phyloP scores from a whole-genome alignment of 2,888 invertebrate genomes.

The Aphrophora alni region DNA sequence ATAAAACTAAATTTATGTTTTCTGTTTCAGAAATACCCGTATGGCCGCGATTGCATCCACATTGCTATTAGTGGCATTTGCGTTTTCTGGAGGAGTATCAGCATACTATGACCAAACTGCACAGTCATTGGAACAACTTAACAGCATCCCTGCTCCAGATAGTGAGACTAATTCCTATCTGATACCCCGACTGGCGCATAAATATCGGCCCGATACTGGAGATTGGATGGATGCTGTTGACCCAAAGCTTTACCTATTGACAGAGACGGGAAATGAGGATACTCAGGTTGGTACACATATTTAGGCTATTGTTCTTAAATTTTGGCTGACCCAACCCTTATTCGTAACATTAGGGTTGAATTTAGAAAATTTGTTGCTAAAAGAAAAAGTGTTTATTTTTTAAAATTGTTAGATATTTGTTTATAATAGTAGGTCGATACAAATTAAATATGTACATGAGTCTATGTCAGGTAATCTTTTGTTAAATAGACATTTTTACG shows the following conservation, averaged over 20 bases:
- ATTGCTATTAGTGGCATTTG: constrained; percentile 20
- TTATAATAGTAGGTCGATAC: too few species aligned
- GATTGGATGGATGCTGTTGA: constrained; percentile 49
- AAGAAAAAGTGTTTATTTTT: too few species aligned
- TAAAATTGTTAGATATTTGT: too few species aligned
- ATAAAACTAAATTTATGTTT: too few species aligned
- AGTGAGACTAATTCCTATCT: constrained; percentile 33
- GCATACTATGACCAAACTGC: constrained; percentile 25
- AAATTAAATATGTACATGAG: too few species aligned
- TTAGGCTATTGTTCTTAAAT: too few species aligned
- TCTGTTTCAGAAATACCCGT: constrained; percentile 20
- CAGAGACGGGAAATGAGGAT: constrained; percentile 57
- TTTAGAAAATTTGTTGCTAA: too few species aligned
- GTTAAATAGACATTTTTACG: too few species aligned
- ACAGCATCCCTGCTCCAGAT: constrained; percentile 24
- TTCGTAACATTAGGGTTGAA: too few species aligned
- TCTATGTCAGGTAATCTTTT: too few species aligned
- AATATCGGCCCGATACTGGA: constrained; percentile 18
- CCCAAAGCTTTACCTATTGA: constrained; percentile 58
- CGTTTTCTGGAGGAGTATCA: constrained; percentile 11
- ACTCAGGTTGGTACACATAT: constrained; percentile 23
- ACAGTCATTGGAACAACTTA: constrained; percentile 24
- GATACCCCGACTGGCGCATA: constrained; percentile 31
- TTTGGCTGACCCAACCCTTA: too few species aligned
- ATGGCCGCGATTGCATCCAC: constrained; percentile 28